Evolutionary conservation across 1,140 invertebrate genomes (phyloP).

Genomic region (Chrysopa pallens): DNA sequence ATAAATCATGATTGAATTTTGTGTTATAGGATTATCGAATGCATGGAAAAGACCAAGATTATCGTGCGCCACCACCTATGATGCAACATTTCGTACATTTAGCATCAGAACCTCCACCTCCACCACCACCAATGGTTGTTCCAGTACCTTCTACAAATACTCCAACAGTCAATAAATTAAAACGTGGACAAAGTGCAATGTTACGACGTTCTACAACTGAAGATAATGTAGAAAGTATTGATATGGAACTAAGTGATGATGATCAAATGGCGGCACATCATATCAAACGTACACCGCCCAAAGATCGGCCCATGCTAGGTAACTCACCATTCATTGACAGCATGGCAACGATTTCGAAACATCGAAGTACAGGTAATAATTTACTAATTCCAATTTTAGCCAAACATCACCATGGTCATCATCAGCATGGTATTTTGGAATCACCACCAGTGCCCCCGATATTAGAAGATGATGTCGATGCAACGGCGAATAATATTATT

Average conservation of each 20-base stretch:
- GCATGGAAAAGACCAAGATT: slow-evolving; percentile 13
- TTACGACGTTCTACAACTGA: slow-evolving; percentile 17
- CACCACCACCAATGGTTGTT: slow-evolving; percentile 13
- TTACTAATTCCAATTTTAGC: too few relatives aligned
- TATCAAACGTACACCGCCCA: too few relatives aligned
- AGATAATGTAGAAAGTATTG: slow-evolving; percentile 44
- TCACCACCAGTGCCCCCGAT: neutral
- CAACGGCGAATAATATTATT: neutral
- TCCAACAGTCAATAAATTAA: slow-evolving; percentile 24
- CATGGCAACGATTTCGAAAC: too few relatives aligned
- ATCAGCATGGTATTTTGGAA: neutral
- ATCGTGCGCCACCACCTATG: slow-evolving; percentile 8
- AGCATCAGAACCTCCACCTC: slow-evolving; percentile 12
- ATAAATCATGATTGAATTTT: too few relatives aligned
- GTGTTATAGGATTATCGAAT: slow-evolving; percentile 11
- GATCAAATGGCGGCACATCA: slow-evolving; percentile 16
- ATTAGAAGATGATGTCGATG: neutral
- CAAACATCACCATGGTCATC: too few relatives aligned
- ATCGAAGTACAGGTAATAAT: too few relatives aligned
- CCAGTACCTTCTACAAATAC: slow-evolving; percentile 9
- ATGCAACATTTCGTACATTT: slow-evolving; percentile 12
- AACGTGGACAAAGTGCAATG: slow-evolving; percentile 12
- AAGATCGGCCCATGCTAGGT: too few relatives aligned
- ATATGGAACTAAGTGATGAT: slow-evolving; percentile 59
- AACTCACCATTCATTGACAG: too few relatives aligned